Evolutionary conservation across 2,113 vertebrate species (phyloP).

Genomic region (Brachionichthys hirsutus): DNA sequence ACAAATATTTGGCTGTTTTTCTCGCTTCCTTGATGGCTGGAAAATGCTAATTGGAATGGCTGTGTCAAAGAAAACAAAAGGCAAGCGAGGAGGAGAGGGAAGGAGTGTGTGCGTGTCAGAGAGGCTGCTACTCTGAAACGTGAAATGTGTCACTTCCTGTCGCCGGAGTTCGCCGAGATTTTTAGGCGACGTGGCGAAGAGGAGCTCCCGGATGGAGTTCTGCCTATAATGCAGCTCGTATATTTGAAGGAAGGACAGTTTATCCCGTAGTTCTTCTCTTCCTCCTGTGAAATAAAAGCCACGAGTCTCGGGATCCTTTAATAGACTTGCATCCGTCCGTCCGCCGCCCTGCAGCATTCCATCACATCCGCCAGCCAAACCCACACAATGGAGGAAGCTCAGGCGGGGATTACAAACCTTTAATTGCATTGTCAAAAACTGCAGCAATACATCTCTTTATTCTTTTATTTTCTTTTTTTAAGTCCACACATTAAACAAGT

Average conservation of each 20-base stretch:
- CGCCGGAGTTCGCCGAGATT: slow-evolving; percentile 16
- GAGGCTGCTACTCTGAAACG: slow-evolving; percentile 63
- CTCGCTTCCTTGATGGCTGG: slow-evolving; percentile 70
- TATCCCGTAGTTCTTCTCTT: slow-evolving; percentile 7
- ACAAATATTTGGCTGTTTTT: slow-evolving; percentile 70
- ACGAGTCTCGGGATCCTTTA: slow-evolving; percentile 41
- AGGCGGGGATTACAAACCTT: slow-evolving; percentile 67
- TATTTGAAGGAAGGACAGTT: not conserved
- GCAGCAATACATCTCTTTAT: slow-evolving; percentile 32
- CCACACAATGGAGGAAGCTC: slow-evolving; percentile 48
- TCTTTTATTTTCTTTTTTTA: slow-evolving; percentile 25
- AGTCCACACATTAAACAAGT: slow-evolving; percentile 62
- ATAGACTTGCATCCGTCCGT: slow-evolving; percentile 59
- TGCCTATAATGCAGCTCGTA: too few relatives aligned
- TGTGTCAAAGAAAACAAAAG: slow-evolving; percentile 77
- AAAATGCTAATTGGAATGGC: slow-evolving; percentile 79
- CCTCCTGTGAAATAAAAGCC: slow-evolving; percentile 31
- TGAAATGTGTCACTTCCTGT: slow-evolving; percentile 71
- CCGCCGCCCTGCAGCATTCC: slow-evolving; percentile 30
- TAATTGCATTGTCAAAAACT: slow-evolving; percentile 77
- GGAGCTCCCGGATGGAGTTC: too few relatives aligned
- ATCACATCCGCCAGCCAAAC: slow-evolving; percentile 38
- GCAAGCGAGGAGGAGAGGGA: slow-evolving; percentile 54
- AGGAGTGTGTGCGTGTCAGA: slow-evolving; percentile 47
- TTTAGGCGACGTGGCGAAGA: slow-evolving; percentile 28